A percentile compares a stretch with the other conserved stretches of the same genome.
These are phyloP conservation scores for Phylloscopus trochiloides DNA, from an alignment of 2,113 vertebrate species.

Conservation along the genomic window DNA sequence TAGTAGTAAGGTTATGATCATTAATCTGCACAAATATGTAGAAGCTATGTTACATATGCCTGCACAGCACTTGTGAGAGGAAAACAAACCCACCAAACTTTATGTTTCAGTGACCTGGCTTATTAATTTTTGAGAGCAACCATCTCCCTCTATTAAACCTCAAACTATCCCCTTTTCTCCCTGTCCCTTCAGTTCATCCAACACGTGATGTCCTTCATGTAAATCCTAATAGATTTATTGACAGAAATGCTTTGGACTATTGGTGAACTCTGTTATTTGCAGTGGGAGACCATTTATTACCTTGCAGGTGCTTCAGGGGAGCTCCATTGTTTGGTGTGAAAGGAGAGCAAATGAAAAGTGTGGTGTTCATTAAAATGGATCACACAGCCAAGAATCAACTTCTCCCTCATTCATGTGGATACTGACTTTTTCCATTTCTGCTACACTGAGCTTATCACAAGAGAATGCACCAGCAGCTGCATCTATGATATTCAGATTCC, in stretches of 20 bases:
- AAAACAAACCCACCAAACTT: neutral
- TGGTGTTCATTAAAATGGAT: neutral
- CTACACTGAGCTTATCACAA: constrained; percentile 22
- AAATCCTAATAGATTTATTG: neutral
- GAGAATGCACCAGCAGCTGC: neutral
- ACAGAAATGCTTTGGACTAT: neutral
- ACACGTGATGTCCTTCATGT: neutral
- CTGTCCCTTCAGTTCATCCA: neutral
- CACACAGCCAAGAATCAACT: neutral
- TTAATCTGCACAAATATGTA: neutral
- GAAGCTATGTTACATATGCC: neutral
- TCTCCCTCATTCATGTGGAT: neutral
- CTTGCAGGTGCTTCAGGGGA: neutral
- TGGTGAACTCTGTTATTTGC: neutral
- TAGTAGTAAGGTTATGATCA: neutral
- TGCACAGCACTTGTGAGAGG: neutral
- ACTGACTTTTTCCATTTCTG: constrained; percentile 24
- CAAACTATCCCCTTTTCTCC: neutral
- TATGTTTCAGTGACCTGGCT: neutral
- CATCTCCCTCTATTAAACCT: neutral
- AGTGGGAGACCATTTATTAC: neutral
- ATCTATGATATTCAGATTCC: constrained; percentile 4
- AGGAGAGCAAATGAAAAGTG: neutral
- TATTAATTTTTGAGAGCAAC: neutral
- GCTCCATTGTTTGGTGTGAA: constrained; percentile 6